A percentile compares a stretch with the other conserved stretches of the same genome.
Conservation (phyloP, 2,113 vertebrate species). For the Toxostoma redivivum region DNA sequence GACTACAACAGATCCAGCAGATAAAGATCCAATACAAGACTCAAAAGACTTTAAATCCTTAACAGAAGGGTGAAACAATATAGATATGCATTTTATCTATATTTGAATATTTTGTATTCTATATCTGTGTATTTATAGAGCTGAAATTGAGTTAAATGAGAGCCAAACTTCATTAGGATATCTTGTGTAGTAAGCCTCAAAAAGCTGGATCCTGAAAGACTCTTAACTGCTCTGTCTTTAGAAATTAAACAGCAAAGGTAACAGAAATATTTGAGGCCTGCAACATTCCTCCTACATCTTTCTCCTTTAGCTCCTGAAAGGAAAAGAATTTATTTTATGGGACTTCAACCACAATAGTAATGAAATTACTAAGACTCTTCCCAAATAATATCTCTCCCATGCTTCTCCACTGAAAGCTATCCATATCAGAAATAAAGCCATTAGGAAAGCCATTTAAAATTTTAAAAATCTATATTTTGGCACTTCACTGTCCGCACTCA, state of each 20-base stretch:
- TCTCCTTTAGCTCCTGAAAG: neutral
- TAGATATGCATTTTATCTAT: neutral
- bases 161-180: neutral
- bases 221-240: neutral
- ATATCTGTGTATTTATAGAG: neutral
- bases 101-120: neutral
- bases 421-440: neutral
- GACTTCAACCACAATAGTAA: neutral
- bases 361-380: neutral
- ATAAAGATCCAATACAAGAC: neutral
- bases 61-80: neutral
- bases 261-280: neutral
- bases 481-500: neutral
- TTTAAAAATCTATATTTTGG: neutral
- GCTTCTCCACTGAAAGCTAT: neutral
- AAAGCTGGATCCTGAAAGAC: neutral
- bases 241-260: neutral
- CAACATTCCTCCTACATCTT: neutral
- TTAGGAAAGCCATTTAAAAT: neutral
- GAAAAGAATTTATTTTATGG: neutral
- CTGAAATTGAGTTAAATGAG: neutral
- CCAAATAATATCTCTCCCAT: neutral
- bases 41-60: neutral
- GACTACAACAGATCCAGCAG: neutral
- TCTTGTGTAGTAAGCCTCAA: neutral